Percentiles rank a stretch among this genome's conserved stretches.
These are phyloP conservation scores for Oreochromis aureus DNA, from an alignment of 2,113 vertebrate genomes.

Conservation along the genomic window DNA sequence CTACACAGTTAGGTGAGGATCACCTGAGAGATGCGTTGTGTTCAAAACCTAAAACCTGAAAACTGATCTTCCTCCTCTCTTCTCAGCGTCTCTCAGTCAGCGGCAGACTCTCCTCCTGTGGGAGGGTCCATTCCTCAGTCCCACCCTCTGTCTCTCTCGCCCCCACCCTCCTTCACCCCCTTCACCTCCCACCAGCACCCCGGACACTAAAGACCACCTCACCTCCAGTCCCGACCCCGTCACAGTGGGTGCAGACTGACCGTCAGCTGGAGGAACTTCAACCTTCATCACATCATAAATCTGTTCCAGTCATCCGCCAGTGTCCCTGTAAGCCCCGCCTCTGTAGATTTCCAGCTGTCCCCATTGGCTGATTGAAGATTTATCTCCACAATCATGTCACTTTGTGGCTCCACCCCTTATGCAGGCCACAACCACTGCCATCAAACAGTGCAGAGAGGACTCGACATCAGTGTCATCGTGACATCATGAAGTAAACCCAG, in stretches of 20 bases:
- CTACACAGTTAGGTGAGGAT: slow-evolving; percentile 70
- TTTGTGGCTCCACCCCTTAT: not conserved
- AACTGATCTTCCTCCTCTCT: not conserved
- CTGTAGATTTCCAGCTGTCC: not conserved
- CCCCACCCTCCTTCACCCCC: slow-evolving; percentile 58
- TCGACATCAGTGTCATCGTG: not conserved
- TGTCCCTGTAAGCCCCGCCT: not conserved
- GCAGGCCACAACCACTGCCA: not conserved
- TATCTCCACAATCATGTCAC: not conserved
- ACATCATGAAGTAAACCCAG: not conserved
- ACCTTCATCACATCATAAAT: not conserved
- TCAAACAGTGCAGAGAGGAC: not conserved
- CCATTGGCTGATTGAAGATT: not conserved
- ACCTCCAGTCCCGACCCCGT: not conserved
- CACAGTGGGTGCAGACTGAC: not conserved
- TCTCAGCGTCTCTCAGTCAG: slow-evolving; percentile 66
- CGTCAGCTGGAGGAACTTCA: not conserved
- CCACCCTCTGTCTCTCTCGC: slow-evolving; percentile 59
- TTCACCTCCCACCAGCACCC: slow-evolving; percentile 61
- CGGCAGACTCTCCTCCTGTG: slow-evolving; percentile 44
- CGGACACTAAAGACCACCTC: slow-evolving; percentile 13
- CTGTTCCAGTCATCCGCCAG: not conserved
- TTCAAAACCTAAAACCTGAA: not conserved
- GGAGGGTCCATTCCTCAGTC: slow-evolving; percentile 47
- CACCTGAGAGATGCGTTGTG: not conserved